Evolutionary conservation across 2,797 vertebrate genomes (phyloP), one percentile per base, ranked within the genome.

Genomic region (Manis pentadactyla): DNA sequence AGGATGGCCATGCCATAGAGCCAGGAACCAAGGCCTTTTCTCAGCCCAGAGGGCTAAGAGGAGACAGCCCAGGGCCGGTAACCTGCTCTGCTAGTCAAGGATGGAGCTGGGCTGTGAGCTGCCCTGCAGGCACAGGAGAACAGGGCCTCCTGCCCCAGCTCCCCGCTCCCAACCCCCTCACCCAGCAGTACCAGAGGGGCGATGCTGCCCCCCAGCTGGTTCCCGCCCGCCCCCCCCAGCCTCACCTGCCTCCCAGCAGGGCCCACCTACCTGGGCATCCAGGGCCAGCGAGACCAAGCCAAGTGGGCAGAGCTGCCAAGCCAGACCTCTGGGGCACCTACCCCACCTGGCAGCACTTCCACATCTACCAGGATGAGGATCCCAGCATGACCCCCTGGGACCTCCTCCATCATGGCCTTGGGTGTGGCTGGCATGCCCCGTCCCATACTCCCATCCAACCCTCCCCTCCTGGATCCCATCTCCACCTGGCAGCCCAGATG

Each of bases 321-420:
- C 81, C 97, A 97, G 96, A 97, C 66, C 0, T 97, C 75, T 93
- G 78, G 0, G 97, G 98, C 71, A 94, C 98, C 71, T 98, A 98
- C 21, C 99, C 99, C 0, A 78, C 98, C 3, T 99, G 99, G 99
- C 98, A 99, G 39, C 98, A 98, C 42, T 99, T 99, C 97, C 99
- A 99, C 25, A 93, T 99, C 97, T 98, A 98, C 81, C 99, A 99
- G 95, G 99, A 99, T 68, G 98, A 99, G 98, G 83, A 99, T 85
- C 94, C 98, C 21, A 98, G 98, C 96, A 0, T n/a, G 99, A 99
- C 96, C 97, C 98, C 71, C 97, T 98, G 96, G 94, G 98, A 97
- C 96, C 7, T 10, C 21, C 1, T 97, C 99, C 93, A 98, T 99
- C 7, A 9, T 99, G 97, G 98, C 98, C 73, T 98, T 99, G 10